Evolutionary conservation across 2,113 vertebrate species (phyloP), one percentile per base, ranked within the genome.

Genomic region (Neodontobutis hainanensis): DNA sequence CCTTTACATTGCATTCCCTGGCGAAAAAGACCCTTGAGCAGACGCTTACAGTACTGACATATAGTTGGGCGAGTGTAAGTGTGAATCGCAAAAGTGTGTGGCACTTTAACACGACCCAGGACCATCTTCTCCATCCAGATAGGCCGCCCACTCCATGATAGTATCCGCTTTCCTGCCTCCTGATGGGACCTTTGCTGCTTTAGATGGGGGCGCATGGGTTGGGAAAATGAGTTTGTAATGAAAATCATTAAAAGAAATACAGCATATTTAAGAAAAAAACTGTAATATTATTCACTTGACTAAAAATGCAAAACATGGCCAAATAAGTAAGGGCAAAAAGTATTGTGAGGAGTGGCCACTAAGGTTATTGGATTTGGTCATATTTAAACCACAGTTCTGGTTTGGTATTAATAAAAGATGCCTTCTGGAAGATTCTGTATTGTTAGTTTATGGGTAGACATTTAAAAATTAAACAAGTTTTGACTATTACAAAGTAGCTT

Each of bases 71-170:
- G 95, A 1, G 94, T 95, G 14, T 99, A 99, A n/a, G 95, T 98
- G 86, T 99, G 98, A 68, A 99, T 96, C 66, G 95, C 96, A 70
- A 99, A 98, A 5, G 98, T 99, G 86, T 99, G 98, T 0, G 98
- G 98, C 70, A 99, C 97, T 88, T 98, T 99, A 12, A 99, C 96
- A 59, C 96, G 94, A 2, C 96, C 96, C 84, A 98, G 94, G 44
- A 98, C 98, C 96, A 98, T 96, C 91, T 96, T 99, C 4, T 99
- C 97, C 96, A 99, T 98, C 97, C 97, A 99, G 88, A 99, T 98
- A 9, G 97, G 97, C 74, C 97, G 92, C 35, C 97, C 97, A 6
- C 95, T 97, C 94, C 97, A 97, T 35, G 97, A 99, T 4, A 95
- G 95, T 85, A 99, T 96, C 73, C 96, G 93, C 88, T 99, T 99